A percentile compares a stretch with the other conserved stretches of the same genome.
Conservation (phyloP, 2,113 vertebrate genomes). For the Bungarus multicinctus region DNA sequence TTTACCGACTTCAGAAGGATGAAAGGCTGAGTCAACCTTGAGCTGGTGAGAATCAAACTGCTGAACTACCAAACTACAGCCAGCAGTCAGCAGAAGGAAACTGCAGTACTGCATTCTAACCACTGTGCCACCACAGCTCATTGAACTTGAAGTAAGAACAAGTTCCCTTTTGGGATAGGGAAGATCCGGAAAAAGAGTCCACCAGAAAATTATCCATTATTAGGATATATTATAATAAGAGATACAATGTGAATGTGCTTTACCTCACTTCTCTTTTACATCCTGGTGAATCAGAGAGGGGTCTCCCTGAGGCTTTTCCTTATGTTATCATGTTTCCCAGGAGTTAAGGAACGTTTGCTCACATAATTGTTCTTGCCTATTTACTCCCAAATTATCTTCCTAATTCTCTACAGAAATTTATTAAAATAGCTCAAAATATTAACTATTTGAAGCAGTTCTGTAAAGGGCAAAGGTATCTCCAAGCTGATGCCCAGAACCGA, state of each 20-base stretch:
- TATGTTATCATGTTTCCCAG: neutral
- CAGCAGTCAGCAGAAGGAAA: too few relatives aligned
- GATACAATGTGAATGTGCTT: neutral
- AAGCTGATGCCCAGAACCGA: neutral
- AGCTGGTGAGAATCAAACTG: too few relatives aligned
- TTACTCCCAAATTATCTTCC: neutral
- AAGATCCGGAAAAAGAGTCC: neutral
- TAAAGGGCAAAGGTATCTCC: neutral
- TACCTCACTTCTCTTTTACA: neutral
- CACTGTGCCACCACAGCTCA: too few relatives aligned
- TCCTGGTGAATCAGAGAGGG: neutral
- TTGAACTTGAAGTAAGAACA: neutral
- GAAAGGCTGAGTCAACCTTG: too few relatives aligned
- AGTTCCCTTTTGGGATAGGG: neutral
- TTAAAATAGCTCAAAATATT: neutral
- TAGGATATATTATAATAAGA: neutral
- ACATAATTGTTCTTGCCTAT: neutral
- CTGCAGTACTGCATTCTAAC: too few relatives aligned
- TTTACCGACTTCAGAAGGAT: too few relatives aligned
- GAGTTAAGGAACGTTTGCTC: neutral
- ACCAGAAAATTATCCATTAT: neutral
- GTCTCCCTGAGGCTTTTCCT: neutral
- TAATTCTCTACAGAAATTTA: neutral
- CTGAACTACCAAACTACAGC: too few relatives aligned
- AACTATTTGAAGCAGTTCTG: neutral